Conservation (phyloP, 2,113 vertebrate species). For the Boleophthalmus pectinirostris region DNA sequence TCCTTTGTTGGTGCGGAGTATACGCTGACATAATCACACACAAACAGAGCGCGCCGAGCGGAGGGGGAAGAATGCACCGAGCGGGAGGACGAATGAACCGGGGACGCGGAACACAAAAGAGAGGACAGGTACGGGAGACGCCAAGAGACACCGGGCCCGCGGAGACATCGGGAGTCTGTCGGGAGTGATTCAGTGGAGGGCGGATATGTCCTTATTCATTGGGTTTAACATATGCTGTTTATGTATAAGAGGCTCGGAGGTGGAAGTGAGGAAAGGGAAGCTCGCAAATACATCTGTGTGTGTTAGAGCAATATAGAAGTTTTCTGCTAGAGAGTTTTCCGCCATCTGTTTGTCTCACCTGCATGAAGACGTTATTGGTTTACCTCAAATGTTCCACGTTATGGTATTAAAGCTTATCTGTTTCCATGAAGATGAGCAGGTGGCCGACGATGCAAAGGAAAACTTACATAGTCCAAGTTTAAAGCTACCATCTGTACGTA, state of each 20-base stretch:
- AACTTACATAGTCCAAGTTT: too few relatives aligned
- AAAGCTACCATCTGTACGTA: too few relatives aligned
- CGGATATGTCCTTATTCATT: conserved; percentile 48
- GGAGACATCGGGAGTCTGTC: conserved; percentile 15
- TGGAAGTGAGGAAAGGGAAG: conserved; percentile 30
- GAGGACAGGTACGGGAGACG: conserved; percentile 4
- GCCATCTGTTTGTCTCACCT: too few relatives aligned
- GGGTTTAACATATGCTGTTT: conserved; percentile 50
- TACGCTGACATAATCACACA: conserved; percentile 39
- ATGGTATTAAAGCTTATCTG: too few relatives aligned
- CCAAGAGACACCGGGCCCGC: conserved; percentile 20
- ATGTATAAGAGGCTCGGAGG: conserved; percentile 50
- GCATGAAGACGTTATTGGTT: too few relatives aligned
- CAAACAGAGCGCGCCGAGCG: conserved; percentile 33
- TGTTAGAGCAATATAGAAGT: not conserved
- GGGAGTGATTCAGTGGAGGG: conserved; percentile 8
- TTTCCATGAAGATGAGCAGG: too few relatives aligned
- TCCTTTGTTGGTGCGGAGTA: conserved; percentile 20
- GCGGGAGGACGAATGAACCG: conserved; percentile 43
- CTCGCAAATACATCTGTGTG: not conserved
- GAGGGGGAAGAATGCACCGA: not conserved
- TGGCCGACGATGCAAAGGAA: too few relatives aligned
- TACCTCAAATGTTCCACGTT: too few relatives aligned
- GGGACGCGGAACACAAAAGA: conserved; percentile 19
- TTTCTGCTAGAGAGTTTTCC: too few relatives aligned